These are phyloP conservation scores for Apteryx mantelli DNA, from an alignment of 2,113 vertebrate species.

Conservation along the genomic window DNA sequence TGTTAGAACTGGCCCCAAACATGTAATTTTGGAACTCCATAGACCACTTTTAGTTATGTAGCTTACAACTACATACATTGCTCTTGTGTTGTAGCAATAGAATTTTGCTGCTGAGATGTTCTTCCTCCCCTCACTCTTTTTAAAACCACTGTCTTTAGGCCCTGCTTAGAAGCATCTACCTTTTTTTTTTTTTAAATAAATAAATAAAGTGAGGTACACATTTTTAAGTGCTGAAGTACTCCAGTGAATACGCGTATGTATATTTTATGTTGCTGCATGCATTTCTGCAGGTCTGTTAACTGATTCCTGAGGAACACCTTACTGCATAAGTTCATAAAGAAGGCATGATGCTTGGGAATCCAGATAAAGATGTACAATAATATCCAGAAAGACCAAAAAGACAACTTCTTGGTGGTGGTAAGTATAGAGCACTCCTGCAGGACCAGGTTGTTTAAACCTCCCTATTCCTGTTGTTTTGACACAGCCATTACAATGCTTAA, in stretches of 20 bases:
- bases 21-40: neutral
- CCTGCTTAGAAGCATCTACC: neutral
- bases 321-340: neutral
- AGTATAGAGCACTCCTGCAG: neutral
- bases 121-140: neutral
- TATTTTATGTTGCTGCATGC: neutral
- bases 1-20: neutral
- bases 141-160: neutral
- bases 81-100: neutral
- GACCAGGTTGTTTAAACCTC: neutral
- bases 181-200: neutral
- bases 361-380: neutral
- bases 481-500: neutral
- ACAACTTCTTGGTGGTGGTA: neutral
- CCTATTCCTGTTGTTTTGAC: neutral
- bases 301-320: neutral
- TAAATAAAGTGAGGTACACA: neutral
- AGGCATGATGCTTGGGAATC: neutral
- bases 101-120: neutral
- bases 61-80: rapidly evolving
- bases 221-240: neutral
- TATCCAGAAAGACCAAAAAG: neutral
- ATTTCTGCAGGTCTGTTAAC: neutral
- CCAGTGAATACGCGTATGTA: neutral
- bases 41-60: neutral